Evolutionary conservation across 2,113 vertebrate species (phyloP).

Genomic region (Stictonetta naevosa): DNA sequence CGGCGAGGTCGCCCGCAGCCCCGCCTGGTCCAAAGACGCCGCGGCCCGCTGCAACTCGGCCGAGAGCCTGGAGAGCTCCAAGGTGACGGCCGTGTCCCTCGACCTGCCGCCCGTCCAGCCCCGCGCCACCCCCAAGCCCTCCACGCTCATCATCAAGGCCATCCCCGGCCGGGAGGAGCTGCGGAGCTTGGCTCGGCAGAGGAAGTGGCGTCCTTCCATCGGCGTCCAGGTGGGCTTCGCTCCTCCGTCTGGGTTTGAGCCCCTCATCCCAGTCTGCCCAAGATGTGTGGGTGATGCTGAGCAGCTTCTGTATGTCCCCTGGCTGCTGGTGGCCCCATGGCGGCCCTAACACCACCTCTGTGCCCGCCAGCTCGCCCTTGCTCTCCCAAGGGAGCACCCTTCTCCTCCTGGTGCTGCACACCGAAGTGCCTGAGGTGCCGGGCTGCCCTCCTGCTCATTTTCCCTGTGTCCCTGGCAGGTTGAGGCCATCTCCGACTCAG

Average conservation of each 20-base stretch:
- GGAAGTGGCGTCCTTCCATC: slow-evolving; percentile 96
- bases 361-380: neutral
- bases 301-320: fast-evolving
- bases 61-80: slow-evolving; percentile 86
- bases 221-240: slow-evolving; percentile 88
- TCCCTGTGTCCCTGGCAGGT: slow-evolving; percentile 77
- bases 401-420: neutral
- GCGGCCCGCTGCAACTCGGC: slow-evolving; percentile 90
- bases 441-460: neutral
- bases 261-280: fast-evolving
- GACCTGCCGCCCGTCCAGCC: slow-evolving; percentile 80
- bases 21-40: slow-evolving; percentile 78
- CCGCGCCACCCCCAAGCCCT: slow-evolving; percentile 79
- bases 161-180: slow-evolving; percentile 83
- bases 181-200: slow-evolving; percentile 85
- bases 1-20: slow-evolving; percentile 76
- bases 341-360: neutral
- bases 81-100: slow-evolving; percentile 78
- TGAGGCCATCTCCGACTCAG: slow-evolving; percentile 94
- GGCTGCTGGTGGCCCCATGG: neutral
- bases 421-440: no score
- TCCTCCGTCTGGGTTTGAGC: neutral
- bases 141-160: slow-evolving; percentile 88
- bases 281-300: fast-evolving
- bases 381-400: no score